Evolutionary conservation across 2,888 invertebrate species (phyloP).

Genomic region (Cryptocephalus moraei): DNA sequence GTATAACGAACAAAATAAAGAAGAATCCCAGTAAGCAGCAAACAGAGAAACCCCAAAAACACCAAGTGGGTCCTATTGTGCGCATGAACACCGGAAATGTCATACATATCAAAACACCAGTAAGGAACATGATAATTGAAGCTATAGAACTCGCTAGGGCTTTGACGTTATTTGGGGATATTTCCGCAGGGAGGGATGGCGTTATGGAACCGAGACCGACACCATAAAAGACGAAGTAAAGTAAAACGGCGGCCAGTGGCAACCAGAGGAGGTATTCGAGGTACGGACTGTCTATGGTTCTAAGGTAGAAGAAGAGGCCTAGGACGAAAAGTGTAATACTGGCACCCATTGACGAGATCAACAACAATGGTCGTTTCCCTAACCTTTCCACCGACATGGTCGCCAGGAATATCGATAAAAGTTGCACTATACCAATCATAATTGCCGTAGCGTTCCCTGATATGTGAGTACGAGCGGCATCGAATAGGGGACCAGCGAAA

Average conservation of each 20-base stretch:
- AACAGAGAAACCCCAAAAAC: slow-evolving; percentile 17
- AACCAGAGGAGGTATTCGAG: slow-evolving; percentile 14
- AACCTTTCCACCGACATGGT: slow-evolving; percentile 64
- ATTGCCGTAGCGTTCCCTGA: slow-evolving; percentile 50
- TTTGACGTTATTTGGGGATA: neutral
- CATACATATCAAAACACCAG: neutral
- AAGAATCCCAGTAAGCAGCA: slow-evolving; percentile 12
- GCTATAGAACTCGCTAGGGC: neutral
- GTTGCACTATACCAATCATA: slow-evolving; percentile 29
- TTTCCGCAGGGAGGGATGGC: neutral
- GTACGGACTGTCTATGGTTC: slow-evolving; percentile 1
- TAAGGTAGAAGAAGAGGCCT: slow-evolving; percentile 14
- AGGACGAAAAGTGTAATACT: slow-evolving; percentile 38
- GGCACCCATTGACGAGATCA: slow-evolving; percentile 56
- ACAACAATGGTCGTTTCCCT: slow-evolving; percentile 53
- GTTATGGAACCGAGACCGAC: neutral
- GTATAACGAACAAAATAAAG: slow-evolving; percentile 16
- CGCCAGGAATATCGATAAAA: slow-evolving; percentile 53
- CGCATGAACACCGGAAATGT: slow-evolving; percentile 18
- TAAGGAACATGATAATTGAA: neutral
- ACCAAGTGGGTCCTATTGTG: slow-evolving; percentile 15
- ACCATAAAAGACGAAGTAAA: neutral
- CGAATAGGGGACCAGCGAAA: slow-evolving; percentile 55
- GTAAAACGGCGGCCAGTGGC: neutral
- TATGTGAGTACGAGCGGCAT: slow-evolving; percentile 53